These are phyloP conservation scores for Gallinago media DNA, from an alignment of 2,113 vertebrate genomes.

Conservation along the genomic window DNA sequence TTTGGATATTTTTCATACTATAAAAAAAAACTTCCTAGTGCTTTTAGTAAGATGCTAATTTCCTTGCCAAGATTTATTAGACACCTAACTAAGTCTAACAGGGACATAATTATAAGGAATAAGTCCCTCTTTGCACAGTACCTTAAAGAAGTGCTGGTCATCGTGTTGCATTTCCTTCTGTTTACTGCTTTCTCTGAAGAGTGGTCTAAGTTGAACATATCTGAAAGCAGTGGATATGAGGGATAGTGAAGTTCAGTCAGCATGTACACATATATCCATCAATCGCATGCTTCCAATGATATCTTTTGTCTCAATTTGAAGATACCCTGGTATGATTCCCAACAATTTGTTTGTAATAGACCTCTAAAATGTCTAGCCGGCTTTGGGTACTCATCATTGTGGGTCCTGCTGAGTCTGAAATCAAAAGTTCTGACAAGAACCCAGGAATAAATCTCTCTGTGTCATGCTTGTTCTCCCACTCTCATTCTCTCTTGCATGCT, in stretches of 20 bases:
- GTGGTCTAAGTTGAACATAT: conserved; percentile 62
- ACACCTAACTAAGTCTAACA: background rate
- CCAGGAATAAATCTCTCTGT: conserved; percentile 25
- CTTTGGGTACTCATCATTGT: conserved; percentile 62
- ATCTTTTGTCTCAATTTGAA: conserved; percentile 67
- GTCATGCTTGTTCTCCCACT: background rate
- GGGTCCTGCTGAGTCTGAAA: conserved; percentile 72
- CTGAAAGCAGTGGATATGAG: conserved; percentile 47
- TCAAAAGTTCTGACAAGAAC: conserved; percentile 72
- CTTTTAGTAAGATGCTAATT: conserved; percentile 1
- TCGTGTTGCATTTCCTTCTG: background rate
- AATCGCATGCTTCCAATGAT: conserved; percentile 27
- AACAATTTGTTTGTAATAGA: conserved; percentile 72
- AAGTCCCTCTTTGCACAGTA: background rate
- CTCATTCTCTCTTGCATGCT: background rate
- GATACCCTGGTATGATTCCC: conserved; percentile 38
- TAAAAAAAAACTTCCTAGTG: background rate
- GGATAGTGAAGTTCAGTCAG: conserved; percentile 39
- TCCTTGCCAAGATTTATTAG: background rate
- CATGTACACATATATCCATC: conserved; percentile 50
- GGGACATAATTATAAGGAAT: background rate
- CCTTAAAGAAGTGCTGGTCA: background rate
- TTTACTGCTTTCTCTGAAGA: conserved; percentile 32
- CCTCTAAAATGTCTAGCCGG: conserved; percentile 56
- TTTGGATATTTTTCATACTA: background rate